These are phyloP conservation scores for Goniozus legneri DNA, from an alignment of 1,140 invertebrate genomes.

Conservation along the genomic window DNA sequence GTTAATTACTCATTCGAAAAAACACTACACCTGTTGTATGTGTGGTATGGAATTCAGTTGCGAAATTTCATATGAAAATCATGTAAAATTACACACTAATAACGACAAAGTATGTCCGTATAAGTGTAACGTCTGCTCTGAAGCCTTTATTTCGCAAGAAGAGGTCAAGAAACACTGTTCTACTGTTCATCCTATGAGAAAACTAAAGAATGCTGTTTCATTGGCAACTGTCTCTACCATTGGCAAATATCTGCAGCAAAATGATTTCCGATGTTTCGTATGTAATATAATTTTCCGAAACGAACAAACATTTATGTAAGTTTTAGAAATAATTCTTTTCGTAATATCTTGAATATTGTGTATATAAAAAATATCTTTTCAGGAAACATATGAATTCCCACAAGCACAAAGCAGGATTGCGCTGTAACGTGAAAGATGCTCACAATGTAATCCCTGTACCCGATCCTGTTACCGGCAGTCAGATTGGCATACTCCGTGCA, in stretches of 20 bases:
- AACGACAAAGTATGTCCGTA: conserved; percentile 31
- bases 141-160: conserved; percentile 32
- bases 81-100: conserved; percentile 31
- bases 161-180: conserved; percentile 27
- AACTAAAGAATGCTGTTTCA: conserved; percentile 5
- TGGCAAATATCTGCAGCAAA: conserved; percentile 6
- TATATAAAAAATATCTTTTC: conserved; percentile 8
- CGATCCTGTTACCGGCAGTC: conserved; percentile 22
- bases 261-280: conserved; percentile 18
- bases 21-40: conserved; percentile 37
- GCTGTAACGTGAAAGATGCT: conserved; percentile 13
- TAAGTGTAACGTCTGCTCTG: conserved; percentile 38
- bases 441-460: conserved; percentile 22
- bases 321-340: conserved; percentile 1
- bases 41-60: conserved; percentile 32
- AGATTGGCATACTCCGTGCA: conserved; percentile 28
- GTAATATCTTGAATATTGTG: neutral
- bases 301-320: conserved; percentile 34
- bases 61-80: conserved; percentile 29
- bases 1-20: conserved; percentile 29
- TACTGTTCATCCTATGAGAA: conserved; percentile 14
- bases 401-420: conserved; percentile 20
- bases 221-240: neutral
- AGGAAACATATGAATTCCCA: conserved; percentile 32
- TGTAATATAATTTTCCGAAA: conserved; percentile 31